phyloP scores from a whole-genome alignment of 2,797 vertebrate species.

The Peromyscus aztecus region DNA sequence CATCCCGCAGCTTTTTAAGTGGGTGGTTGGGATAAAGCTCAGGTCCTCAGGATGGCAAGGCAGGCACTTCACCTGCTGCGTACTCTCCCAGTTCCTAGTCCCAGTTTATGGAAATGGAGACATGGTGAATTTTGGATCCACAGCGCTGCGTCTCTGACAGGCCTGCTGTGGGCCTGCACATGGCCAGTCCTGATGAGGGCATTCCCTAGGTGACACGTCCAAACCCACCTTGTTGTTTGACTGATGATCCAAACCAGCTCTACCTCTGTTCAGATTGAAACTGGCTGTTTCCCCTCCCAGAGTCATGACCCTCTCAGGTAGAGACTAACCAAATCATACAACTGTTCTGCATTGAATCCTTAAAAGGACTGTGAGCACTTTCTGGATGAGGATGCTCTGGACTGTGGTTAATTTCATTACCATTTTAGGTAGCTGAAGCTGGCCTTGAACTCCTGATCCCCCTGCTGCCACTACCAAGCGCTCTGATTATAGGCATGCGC shows the following conservation, averaged over 20 bases:
- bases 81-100: neutral
- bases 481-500: neutral
- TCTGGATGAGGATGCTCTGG: neutral
- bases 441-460: neutral
- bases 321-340: neutral
- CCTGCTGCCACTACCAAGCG: neutral
- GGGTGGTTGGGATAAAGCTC: neutral
- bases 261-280: neutral
- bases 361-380: neutral
- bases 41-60: neutral
- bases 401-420: slow-evolving; percentile 18
- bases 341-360: neutral
- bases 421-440: neutral
- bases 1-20: neutral
- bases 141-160: neutral
- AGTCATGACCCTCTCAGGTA: neutral
- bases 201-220: rapidly evolving
- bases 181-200: neutral
- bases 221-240: neutral
- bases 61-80: too few relatives aligned
- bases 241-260: neutral
- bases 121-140: neutral
- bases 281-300: neutral
- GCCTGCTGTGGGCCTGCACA: neutral
- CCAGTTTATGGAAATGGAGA: neutral